A percentile compares a stretch with the other conserved stretches of the same genome.
Evolutionary conservation across 2,113 vertebrate species (phyloP).

Genomic region (Castor canadensis): DNA sequence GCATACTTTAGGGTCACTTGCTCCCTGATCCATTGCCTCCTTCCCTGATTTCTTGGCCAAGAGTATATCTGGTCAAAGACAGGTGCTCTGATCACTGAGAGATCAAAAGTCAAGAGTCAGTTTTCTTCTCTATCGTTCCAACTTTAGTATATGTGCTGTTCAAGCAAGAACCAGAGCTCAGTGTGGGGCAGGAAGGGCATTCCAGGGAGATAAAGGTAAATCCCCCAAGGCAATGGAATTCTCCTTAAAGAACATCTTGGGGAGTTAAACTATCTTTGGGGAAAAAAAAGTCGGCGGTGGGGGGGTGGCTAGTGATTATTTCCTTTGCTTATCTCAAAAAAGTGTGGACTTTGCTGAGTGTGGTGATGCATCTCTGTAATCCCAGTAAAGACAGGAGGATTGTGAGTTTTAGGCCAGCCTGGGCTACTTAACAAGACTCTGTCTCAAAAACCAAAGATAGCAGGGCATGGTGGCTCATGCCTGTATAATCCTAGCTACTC

Average conservation of each 20-base stretch:
- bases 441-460: no score
- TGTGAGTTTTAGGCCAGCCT: not conserved
- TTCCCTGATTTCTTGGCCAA: not conserved
- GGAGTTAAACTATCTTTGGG: not conserved
- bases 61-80: constrained; percentile 8
- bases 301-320: not conserved
- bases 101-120: not conserved
- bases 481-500: no score
- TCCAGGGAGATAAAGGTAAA: constrained; percentile 41
- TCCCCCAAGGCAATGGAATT: constrained; percentile 9
- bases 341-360: not conserved
- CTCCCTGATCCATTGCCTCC: not conserved
- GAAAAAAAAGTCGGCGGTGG: not conserved
- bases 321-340: not conserved
- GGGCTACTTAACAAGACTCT: no score
- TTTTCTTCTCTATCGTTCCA: not conserved
- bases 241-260: not conserved
- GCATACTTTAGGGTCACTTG: not conserved
- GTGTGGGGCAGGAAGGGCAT: not conserved
- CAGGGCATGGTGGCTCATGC: no score
- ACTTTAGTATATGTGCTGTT: no score
- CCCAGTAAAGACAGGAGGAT: not conserved
- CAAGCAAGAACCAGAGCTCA: not conserved
- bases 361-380: not conserved
- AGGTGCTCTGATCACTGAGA: not conserved